These are phyloP conservation scores for Meteorus colon DNA, from an alignment of 2,888 invertebrate genomes.

Conservation along the genomic window DNA sequence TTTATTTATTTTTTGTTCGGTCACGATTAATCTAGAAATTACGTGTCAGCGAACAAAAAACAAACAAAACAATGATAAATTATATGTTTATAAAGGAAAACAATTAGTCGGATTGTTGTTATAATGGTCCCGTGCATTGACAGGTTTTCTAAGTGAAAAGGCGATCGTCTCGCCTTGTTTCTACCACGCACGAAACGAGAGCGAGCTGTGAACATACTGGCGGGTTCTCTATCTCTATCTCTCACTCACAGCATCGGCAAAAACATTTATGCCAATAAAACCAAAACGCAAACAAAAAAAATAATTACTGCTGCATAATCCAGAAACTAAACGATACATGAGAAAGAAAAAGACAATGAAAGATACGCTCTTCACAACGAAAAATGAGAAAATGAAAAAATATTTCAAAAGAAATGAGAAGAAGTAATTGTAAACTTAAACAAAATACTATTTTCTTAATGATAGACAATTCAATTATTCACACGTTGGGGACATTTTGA, in stretches of 20 bases:
- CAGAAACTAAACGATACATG: constrained; percentile 42
- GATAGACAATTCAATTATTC: constrained; percentile 15
- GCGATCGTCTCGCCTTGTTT: constrained; percentile 67
- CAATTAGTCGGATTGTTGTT: constrained; percentile 54
- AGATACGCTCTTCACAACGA: constrained; percentile 26
- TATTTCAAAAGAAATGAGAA: neutral
- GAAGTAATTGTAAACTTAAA: neutral
- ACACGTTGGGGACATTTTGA: constrained; percentile 3
- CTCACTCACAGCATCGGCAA: constrained; percentile 58
- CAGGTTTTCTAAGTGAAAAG: constrained; percentile 72
- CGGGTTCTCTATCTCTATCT: constrained; percentile 21
- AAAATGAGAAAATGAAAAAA: constrained; percentile 1
- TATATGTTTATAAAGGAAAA: constrained; percentile 55
- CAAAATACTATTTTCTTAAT: constrained; percentile 38
- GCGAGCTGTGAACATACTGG: constrained; percentile 54
- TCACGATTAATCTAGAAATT: constrained; percentile 25
- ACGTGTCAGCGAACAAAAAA: constrained; percentile 19
- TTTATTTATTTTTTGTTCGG: constrained; percentile 30
- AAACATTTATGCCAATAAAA: constrained; percentile 47
- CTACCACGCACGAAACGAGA: constrained; percentile 64
- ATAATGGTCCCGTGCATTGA: constrained; percentile 64
- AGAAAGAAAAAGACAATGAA: constrained; percentile 30
- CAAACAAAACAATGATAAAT: constrained; percentile 32
- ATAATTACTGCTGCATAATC: constrained; percentile 20
- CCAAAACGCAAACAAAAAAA: neutral